Evolutionary conservation across 2,888 invertebrate genomes (phyloP).

Genomic region (Folsomia candida): DNA sequence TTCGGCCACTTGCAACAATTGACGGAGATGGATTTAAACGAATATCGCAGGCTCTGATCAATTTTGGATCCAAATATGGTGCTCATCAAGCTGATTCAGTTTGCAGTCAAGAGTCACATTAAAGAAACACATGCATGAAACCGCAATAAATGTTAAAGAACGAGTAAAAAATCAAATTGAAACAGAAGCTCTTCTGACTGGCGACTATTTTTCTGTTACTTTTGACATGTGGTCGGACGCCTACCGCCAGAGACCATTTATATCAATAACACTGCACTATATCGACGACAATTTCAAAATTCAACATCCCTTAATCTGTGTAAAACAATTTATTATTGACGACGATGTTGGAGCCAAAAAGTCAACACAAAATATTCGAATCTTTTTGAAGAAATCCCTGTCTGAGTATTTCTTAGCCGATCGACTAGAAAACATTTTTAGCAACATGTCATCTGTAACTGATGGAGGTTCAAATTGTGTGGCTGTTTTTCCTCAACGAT

Average conservation of each 20-base stretch:
- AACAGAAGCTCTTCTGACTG: not conserved
- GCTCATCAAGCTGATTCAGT: not conserved
- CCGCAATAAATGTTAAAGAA: not conserved
- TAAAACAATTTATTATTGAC: conserved; percentile 18
- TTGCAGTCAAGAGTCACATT: not conserved
- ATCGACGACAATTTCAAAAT: not conserved
- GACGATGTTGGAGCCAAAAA: conserved; percentile 7
- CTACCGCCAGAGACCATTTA: conserved; percentile 5
- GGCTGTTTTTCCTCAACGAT: conserved; percentile 3
- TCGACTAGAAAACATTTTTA: not conserved
- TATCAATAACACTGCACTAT: conserved; percentile 16
- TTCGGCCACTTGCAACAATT: not conserved
- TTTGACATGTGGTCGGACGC: conserved; percentile 23
- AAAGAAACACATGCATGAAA: not conserved
- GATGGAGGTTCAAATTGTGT: conserved; percentile 21
- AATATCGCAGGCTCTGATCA: not conserved
- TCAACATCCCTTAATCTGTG: not conserved
- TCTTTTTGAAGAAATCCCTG: not conserved
- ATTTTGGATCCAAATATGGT: not conserved
- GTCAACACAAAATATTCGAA: conserved; percentile 15
- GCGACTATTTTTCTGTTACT: conserved; percentile 1
- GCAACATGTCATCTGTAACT: conserved; percentile 4
- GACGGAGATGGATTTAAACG: not conserved
- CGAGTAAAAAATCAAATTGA: not conserved
- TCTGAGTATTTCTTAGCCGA: not conserved